phyloP scores from a whole-genome alignment of 1,140 invertebrate genomes.

The Drosophila chauvacae region DNA sequence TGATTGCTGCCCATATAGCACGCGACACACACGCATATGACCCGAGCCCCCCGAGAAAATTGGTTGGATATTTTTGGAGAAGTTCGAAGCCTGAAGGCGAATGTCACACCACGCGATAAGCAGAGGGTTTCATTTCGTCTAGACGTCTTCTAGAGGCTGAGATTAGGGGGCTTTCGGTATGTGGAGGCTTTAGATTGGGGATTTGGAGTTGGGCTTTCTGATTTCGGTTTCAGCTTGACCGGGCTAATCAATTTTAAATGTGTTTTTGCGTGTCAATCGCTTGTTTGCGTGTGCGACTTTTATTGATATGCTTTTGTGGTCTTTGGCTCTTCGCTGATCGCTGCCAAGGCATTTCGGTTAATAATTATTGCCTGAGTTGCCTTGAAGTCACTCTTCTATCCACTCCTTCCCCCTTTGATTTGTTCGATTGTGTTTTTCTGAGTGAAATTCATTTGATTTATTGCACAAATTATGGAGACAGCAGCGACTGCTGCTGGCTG shows the following conservation, averaged over 20 bases:
- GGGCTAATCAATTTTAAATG: constrained; percentile 83
- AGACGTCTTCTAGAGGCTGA: constrained; percentile 57
- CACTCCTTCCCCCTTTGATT: constrained; percentile 2
- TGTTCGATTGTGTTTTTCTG: constrained; percentile 70
- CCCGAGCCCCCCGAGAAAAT: not conserved
- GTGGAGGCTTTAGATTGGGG: not conserved
- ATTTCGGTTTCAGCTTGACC: constrained; percentile 43
- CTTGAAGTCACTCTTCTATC: constrained; percentile 55
- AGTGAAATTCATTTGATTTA: constrained; percentile 82
- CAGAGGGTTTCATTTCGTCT: constrained; percentile 46
- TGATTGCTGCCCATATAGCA: constrained; percentile 62
- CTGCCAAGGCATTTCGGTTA: constrained; percentile 58
- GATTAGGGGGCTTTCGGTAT: constrained; percentile 13
- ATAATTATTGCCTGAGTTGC: constrained; percentile 72
- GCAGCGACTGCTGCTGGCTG: constrained; percentile 10
- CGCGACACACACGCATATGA: constrained; percentile 62
- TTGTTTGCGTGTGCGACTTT: constrained; percentile 79
- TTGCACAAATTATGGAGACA: constrained; percentile 80
- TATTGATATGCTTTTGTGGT: constrained; percentile 74
- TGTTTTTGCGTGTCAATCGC: constrained; percentile 83
- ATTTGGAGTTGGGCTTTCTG: constrained; percentile 13
- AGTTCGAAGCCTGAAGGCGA: constrained; percentile 36
- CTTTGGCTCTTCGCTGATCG: constrained; percentile 44
- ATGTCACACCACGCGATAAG: constrained; percentile 64
- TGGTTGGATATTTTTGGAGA: constrained; percentile 8